Evolutionary conservation across 2,113 vertebrate genomes (phyloP), one percentile per base, ranked within the genome.

Genomic region (Trochalopteron elliotii): DNA sequence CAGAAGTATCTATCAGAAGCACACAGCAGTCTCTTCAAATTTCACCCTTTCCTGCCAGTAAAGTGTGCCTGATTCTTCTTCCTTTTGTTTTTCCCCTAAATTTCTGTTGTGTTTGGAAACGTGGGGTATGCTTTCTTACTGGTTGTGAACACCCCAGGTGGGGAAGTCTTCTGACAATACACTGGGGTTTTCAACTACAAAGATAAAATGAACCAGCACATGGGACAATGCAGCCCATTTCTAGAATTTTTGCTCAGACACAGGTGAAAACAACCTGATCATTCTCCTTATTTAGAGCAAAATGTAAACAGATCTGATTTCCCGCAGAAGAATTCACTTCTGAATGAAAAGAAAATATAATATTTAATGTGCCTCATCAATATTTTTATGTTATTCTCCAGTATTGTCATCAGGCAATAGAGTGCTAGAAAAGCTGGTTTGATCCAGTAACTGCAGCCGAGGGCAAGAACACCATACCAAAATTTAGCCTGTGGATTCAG

Each of bases 101-200:
- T 40, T 84, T 94, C 23, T 80, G 12, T 72, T 84, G 18, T 5
- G 3, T 75, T 89, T 91, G 31, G 7, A 45, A 72, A 39, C 23
- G 4, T 71, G 17, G 24, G 25, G 37, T 87, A 45, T 1, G 4
- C 7, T 80, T 86, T 7, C 31, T 49, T n/a, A 21, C 8, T 53
- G 8, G 20, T 39, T 2, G 2, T 60, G 69, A 37, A 10, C n/a
- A 55, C 2, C 1, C 2, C 20, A 33, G 13, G 22, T 31, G 6
- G 42, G 42, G 12, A 49, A 53, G 6, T 79, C 24, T 82, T 91
- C 28, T 68, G 44, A 52, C 21, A 57, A 4, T 16, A 17, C 10
- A 4, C 10, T 18, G 28, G 17, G 16, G 52, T 10, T 12, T 81
- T 83, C 50, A 61, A 12, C 30, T 56, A 21, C 15, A 12, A 76